Conservation (phyloP, 2,113 vertebrate species). For the Notarius lentiginosus region DNA sequence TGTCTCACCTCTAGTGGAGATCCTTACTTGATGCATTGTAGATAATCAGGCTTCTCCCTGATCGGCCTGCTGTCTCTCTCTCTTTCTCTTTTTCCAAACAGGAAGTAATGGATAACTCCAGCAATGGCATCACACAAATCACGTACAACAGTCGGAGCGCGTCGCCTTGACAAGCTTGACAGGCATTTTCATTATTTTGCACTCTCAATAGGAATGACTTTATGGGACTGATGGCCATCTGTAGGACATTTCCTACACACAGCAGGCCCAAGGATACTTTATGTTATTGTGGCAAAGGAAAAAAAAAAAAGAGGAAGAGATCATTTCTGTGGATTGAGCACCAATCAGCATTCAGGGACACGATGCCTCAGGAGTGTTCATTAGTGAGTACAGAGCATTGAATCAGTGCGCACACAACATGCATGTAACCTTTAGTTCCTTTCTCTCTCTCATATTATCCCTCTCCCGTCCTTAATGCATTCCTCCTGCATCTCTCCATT, state of each 20-base stretch:
- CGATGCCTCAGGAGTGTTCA: slow-evolving; percentile 35
- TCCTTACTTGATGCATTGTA: neutral
- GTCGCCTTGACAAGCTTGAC: slow-evolving; percentile 61
- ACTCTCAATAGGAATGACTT: slow-evolving; percentile 1
- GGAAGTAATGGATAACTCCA: slow-evolving; percentile 92
- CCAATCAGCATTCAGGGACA: slow-evolving; percentile 42
- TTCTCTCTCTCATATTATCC: slow-evolving; percentile 39
- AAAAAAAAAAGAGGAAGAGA: slow-evolving; percentile 5
- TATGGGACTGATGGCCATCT: neutral
- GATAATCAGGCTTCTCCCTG: neutral
- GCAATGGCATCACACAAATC: slow-evolving; percentile 89
- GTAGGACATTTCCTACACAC: slow-evolving; percentile 5
- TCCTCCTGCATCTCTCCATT: slow-evolving; percentile 35
- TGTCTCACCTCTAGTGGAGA: neutral
- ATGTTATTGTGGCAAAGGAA: slow-evolving; percentile 18
- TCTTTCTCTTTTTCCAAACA: slow-evolving; percentile 62
- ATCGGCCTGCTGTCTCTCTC: neutral
- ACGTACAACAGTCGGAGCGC: slow-evolving; percentile 82
- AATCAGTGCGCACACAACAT: slow-evolving; percentile 57
- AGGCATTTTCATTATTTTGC: neutral
- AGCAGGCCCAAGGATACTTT: slow-evolving; percentile 16
- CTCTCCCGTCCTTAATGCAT: slow-evolving; percentile 9
- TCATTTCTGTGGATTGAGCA: slow-evolving; percentile 18
- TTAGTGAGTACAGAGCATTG: slow-evolving; percentile 29
- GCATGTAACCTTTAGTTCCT: slow-evolving; percentile 62